Conservation (phyloP, 2,113 vertebrate species). For the Pseudorectes ferrugineus region DNA sequence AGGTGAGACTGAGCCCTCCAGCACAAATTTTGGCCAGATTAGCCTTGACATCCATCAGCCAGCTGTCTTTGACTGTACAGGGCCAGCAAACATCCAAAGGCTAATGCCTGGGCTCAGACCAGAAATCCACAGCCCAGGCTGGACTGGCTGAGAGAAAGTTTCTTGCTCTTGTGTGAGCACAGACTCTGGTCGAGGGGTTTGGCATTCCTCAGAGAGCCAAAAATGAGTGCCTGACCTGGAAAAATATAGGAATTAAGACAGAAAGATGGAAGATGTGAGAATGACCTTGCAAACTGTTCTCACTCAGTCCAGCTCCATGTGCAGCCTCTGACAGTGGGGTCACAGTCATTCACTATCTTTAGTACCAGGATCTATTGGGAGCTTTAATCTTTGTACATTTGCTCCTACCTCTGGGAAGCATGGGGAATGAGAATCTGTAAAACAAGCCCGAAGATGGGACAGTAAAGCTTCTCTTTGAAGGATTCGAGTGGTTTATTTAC, state of each 20-base stretch:
- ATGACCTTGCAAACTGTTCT: background rate
- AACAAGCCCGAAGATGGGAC: background rate
- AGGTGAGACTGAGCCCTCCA: background rate
- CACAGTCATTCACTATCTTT: background rate
- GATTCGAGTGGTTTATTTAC: constrained; percentile 47
- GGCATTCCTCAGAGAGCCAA: background rate
- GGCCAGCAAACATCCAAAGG: background rate
- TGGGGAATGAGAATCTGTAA: background rate
- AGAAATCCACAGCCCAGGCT: background rate
- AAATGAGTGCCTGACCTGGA: background rate
- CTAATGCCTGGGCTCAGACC: fast-evolving
- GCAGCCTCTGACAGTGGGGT: background rate
- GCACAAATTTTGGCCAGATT: background rate
- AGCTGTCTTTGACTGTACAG: background rate
- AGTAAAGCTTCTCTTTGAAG: constrained; percentile 26
- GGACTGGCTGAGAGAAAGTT: background rate
- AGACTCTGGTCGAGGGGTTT: background rate
- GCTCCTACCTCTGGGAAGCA: background rate
- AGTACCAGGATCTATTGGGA: background rate
- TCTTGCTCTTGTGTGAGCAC: background rate
- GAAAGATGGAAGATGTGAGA: background rate
- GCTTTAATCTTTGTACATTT: background rate
- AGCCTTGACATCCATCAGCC: background rate
- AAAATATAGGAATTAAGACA: background rate
- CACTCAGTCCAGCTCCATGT: background rate